These are phyloP conservation scores for Zapornia atra DNA, from an alignment of 2,113 vertebrate species.

Conservation along the genomic window DNA sequence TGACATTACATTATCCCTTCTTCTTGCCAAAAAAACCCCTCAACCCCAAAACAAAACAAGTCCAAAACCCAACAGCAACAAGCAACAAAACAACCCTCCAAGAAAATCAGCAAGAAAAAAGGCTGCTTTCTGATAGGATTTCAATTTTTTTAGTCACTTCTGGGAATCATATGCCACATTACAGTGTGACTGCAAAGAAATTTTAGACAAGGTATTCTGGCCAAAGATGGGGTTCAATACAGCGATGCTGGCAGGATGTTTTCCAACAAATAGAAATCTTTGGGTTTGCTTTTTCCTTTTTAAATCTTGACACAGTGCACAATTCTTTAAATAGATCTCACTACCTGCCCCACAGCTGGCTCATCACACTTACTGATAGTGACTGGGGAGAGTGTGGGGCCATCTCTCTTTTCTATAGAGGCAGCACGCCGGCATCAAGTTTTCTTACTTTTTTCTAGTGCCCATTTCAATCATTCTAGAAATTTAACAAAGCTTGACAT, in stretches of 20 bases:
- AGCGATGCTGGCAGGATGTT: not conserved
- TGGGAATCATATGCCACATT: not conserved
- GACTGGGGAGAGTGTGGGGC: not conserved
- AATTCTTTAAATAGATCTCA: not conserved
- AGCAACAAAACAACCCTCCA: too few relatives aligned
- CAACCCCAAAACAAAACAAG: not conserved
- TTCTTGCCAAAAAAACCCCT: not conserved
- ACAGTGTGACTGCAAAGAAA: not conserved
- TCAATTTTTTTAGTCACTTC: not conserved
- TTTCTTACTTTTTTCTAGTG: not conserved
- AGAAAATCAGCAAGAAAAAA: not conserved
- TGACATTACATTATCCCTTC: not conserved
- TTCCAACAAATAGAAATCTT: not conserved
- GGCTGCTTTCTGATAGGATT: not conserved
- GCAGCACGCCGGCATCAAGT: not conserved
- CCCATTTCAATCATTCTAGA: not conserved
- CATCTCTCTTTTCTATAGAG: fast-evolving
- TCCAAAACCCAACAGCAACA: not conserved
- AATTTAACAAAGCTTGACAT: not conserved
- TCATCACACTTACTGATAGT: not conserved
- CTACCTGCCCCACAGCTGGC: not conserved
- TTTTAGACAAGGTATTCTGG: not conserved
- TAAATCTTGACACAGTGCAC: not conserved
- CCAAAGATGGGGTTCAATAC: fast-evolving
- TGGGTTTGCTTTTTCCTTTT: not conserved